Base-by-base conservation (phyloP, 2,888 invertebrate genomes). In the Cheilosia variabilis region DNA sequence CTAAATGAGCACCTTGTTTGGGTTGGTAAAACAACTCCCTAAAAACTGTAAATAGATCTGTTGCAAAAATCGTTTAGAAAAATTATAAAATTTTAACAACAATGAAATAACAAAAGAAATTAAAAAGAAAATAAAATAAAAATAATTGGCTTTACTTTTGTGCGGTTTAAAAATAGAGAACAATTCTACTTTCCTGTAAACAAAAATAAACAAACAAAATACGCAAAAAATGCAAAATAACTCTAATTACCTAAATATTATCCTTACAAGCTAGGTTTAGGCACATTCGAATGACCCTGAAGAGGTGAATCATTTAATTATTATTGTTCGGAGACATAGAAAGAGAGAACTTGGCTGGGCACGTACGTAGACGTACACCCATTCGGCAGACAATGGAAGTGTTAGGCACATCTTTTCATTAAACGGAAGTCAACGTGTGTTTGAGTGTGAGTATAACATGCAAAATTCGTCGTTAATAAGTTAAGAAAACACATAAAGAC, bases 391-490 rank as follows among this genome's bases (percentile, higher is more conserved):
- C 4, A 37, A 13, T 37, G 10, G 37, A 3, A 37, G 37, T 69
- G 69, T 79, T 69, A 84, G 75, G 79, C 75, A 79, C 75, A 71
- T 79, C 2, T 50, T 43, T 60, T 72, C 65, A 60, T 19, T 72
- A 15, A 58, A 71, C 47, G 72, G 62, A 80, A 77, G 76, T 68
- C 31, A 72, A 27, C 37, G 19, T 72, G 53, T 73, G 62, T 73
- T 63, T 68, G 19, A 47, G 57, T 63, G 80, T 81, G 72, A 81
- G 81, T 86, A 86, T 77, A 86, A 66, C 62, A 72, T 76, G 71
- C 62, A 65, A 84, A 75, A 77, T 63, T 72, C 68, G 52, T 72
- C 50, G 86, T 86, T 86, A 86, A 86, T 86, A 77, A 77, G 81
- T 86, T 86, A 86, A 76, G 45, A 47, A 47, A 65, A 79, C 68